Evolutionary conservation across 2,888 invertebrate species (phyloP), one percentile per base, ranked within the genome.

Genomic region (Drosophila picticornis): DNA sequence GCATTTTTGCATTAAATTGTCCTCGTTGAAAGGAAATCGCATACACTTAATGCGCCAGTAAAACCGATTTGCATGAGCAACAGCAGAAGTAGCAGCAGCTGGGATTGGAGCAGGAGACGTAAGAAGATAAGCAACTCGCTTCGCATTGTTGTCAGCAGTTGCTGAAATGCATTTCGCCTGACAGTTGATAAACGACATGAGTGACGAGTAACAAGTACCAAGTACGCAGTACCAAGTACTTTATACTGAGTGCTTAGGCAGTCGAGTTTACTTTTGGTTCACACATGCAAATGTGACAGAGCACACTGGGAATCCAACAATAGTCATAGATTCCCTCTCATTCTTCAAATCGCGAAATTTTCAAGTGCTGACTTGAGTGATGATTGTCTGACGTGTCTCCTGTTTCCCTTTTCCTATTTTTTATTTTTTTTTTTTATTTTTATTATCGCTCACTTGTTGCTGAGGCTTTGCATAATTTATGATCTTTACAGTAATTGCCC

Each of bases 1-100:
- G 85, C 68, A 80, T 84, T 82, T 87, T 83, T 84, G 83, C 82
- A 80, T 84, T 87, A 85, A 85, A 87, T 87, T 85, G 87, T 86
- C 82, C 83, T 83, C 78, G 80, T 85, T 87, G 87, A 85, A 78
- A 76, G 82, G 76, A 87, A 87, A 82, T 87, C 87, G 88, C 84
- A 84, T 72, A 81, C 83, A 83, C 87, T 86, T 86, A 83, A 84
- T 86, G 86, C 75, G 67, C 55, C 61, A 73, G 65, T 70, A 74
- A 81, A 81, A 69, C 71, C 84, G 84, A 85, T 85, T 84, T 86
- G 77, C 84, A 83, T 81, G 80, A 61, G 74, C 50, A 70, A 52
- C 58, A 63, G 57, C 34, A 58, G 60, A 29, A 53, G 51, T 27
- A 32, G 60, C 10, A 25, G 46, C n/a, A 38, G 32, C 38, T 13